Conservation (phyloP, 2,888 invertebrate genomes). For the Drosophila fungiperda region DNA sequence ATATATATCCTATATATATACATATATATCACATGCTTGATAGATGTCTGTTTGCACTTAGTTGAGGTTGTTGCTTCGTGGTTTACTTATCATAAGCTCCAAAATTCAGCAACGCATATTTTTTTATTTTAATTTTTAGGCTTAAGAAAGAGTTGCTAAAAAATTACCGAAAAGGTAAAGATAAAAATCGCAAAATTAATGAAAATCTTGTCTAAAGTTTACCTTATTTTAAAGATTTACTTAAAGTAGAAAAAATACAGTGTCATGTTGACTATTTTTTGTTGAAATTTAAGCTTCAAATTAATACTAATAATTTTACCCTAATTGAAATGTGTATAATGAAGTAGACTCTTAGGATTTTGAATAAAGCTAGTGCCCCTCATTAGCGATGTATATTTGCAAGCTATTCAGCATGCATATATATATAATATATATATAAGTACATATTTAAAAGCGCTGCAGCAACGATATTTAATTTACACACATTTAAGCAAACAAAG, state of each 20-base stretch:
- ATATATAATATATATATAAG: neutral
- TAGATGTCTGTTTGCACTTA: neutral
- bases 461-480: constrained; percentile 67
- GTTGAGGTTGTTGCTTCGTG: constrained; percentile 3
- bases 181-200: too few relatives aligned
- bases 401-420: constrained; percentile 1
- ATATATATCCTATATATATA: neutral
- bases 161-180: neutral
- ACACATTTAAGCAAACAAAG: constrained; percentile 68
- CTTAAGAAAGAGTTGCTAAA: neutral
- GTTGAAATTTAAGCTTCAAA: neutral
- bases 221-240: neutral
- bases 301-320: neutral
- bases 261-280: neutral
- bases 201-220: too few relatives aligned
- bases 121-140: neutral
- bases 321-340: neutral
- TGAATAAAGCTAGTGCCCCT: neutral
- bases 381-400: constrained; percentile 2
- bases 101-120: constrained; percentile 25
- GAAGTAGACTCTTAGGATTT: neutral
- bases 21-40: neutral
- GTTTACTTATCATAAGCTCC: constrained; percentile 29
- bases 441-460: neutral
- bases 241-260: neutral